Evolutionary conservation across 2,888 invertebrate species (phyloP).

Genomic region (Tenthredo scrophulariae): DNA sequence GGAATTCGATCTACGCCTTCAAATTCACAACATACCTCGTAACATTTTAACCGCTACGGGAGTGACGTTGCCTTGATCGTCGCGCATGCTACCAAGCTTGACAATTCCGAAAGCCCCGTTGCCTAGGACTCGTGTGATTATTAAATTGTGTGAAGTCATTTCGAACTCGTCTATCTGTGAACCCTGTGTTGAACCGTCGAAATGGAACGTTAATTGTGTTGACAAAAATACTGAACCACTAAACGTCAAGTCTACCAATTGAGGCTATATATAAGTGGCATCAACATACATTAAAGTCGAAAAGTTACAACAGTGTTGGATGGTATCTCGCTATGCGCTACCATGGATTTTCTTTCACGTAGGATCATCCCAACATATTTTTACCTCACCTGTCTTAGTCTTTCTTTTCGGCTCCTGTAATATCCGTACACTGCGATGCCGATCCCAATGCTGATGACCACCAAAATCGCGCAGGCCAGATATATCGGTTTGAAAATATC

Average conservation of each 20-base stretch:
- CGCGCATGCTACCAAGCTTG: conserved; percentile 83
- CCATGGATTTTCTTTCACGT: neutral
- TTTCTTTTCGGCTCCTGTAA: neutral
- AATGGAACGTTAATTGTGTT: neutral
- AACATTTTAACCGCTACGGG: conserved; percentile 92
- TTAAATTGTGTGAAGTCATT: conserved; percentile 82
- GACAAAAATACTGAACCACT: neutral
- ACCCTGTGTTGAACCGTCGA: neutral
- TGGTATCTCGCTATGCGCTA: too few species aligned
- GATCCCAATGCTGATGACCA: neutral
- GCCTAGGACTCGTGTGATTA: conserved; percentile 87
- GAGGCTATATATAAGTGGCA: neutral
- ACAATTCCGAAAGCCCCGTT: conserved; percentile 94
- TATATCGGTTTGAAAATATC: neutral
- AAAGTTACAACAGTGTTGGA: too few species aligned
- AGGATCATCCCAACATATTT: neutral
- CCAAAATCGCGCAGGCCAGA: neutral
- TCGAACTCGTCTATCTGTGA: conserved; percentile 61
- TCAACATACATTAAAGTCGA: neutral
- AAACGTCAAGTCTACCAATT: neutral
- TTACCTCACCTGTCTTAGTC: neutral
- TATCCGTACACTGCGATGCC: neutral
- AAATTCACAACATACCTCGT: conserved; percentile 82
- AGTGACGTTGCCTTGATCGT: conserved; percentile 74
- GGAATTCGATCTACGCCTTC: neutral